Base-by-base conservation (phyloP, 30 jellyfish, hydroid and myxozoan genomes). In the Nemopilema nomurai region DNA sequence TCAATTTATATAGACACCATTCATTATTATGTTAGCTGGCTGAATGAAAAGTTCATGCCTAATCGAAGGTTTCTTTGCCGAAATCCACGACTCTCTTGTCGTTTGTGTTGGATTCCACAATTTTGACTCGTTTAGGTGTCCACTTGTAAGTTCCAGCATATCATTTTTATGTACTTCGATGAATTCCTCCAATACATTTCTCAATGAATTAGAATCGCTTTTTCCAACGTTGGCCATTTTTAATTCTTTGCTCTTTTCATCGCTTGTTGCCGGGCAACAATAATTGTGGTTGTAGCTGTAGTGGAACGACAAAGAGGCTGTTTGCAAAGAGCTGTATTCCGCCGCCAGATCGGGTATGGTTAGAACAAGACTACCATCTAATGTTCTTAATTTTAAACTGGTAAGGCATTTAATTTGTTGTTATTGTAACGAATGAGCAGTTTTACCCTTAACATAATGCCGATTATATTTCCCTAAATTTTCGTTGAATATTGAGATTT, bases 111-210 rank as follows among this genome's bases (percentile, higher is more conserved):
- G 90, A 71, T 74, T 67, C 87, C 92, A 80, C 49, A 91, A 79
- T 52, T 91, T 84, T 0, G 83, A 78, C 67, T 91, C 97, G 41
- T 91, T 91, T 32, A 91, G 78, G 64, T 91, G 96, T 1, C 96
- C 97, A 51, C 92, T 28, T n/a, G 90, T 79, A 29, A 91, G 51
- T 41, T 91, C 93, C 19, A 62, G 21, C 71, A 82, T 86, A 70
- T 91, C 97, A 23, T 49, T 50, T 76, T 80, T 91, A 23, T 91
- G 97, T 18, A 81, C 97, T 28, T 91, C 90, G 62, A 81, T 68
- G 66, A 85, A 33, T 3, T 79, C 87, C 0, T 91, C 96, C 1
- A 90, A 80, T 41, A 90, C 21, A 28, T 49, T 52, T 26, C 83
- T 49, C 28, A 87, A 26, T 29, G 67, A 69, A 16, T 31, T 50